Evolutionary conservation across 2,888 invertebrate genomes (phyloP).

Genomic region (Drosophila parthenogenetica): DNA sequence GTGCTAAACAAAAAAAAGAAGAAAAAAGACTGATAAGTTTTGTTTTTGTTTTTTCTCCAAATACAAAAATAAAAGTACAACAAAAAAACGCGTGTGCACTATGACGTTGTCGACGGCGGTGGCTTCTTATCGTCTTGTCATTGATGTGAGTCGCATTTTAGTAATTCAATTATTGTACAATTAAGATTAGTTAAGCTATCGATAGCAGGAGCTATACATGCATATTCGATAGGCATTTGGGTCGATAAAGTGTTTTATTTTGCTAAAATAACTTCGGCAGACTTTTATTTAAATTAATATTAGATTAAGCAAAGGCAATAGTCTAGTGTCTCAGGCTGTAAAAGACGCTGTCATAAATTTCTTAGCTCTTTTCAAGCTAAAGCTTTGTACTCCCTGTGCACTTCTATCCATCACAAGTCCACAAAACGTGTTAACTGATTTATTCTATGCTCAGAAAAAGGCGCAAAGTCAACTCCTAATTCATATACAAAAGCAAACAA

Average conservation of each 20-base stretch:
- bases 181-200: constrained; percentile 43
- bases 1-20: constrained; percentile 33
- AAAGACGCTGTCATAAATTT: too few relatives aligned
- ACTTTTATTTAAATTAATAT: background rate
- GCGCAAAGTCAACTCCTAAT: background rate
- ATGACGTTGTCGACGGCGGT: constrained; percentile 22
- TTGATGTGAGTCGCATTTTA: constrained; percentile 62
- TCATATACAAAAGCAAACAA: background rate
- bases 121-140: constrained; percentile 59
- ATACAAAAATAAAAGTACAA: background rate
- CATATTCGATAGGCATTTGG: constrained; percentile 9
- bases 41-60: constrained; percentile 21
- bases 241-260: background rate
- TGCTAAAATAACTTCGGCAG: background rate
- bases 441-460: too few relatives aligned
- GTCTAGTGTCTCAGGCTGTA: background rate
- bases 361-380: too few relatives aligned
- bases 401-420: too few relatives aligned
- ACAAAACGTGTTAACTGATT: too few relatives aligned
- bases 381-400: too few relatives aligned
- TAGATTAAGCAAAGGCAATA: background rate
- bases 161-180: constrained; percentile 48
- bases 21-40: constrained; percentile 55
- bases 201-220: background rate
- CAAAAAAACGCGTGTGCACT: constrained; percentile 21